Evolutionary conservation across 2,888 invertebrate genomes (phyloP).

Genomic region (Thelaira solivaga): DNA sequence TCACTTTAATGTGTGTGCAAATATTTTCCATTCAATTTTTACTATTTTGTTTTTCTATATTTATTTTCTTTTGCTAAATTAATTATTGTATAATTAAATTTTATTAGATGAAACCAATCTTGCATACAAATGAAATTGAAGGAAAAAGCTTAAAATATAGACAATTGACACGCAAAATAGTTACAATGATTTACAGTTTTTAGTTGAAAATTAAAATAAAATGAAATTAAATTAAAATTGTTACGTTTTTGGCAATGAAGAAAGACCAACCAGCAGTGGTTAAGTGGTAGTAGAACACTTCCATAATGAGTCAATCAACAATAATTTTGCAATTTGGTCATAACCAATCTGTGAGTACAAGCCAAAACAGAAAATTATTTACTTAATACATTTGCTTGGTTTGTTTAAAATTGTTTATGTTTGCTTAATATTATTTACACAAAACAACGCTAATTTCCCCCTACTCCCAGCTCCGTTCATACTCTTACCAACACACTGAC

Average conservation of each 20-base stretch:
- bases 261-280: no score
- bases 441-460: neutral
- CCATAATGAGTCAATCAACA: neutral
- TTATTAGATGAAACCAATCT: constrained; percentile 45
- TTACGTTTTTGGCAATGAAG: constrained; percentile 44
- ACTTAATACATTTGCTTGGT: constrained; percentile 7
- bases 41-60: neutral
- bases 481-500: neutral
- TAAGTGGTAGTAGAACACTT: constrained; percentile 24
- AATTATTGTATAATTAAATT: constrained; percentile 51
- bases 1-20: no score
- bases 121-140: constrained; percentile 39
- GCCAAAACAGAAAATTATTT: constrained; percentile 25
- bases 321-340: constrained; percentile 27
- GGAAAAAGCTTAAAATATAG: constrained; percentile 15
- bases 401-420: neutral
- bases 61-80: neutral
- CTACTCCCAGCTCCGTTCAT: neutral
- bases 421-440: constrained; percentile 5
- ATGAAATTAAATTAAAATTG: neutral
- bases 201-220: constrained; percentile 1
- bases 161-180: constrained; percentile 56
- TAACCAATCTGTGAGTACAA: constrained; percentile 16
- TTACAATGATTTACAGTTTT: neutral
- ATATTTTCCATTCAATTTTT: no score